A percentile compares a stretch with the other conserved stretches of the same genome.
phyloP scores from a whole-genome alignment of 2,888 invertebrate genomes.

The Diplazon laetatorius region DNA sequence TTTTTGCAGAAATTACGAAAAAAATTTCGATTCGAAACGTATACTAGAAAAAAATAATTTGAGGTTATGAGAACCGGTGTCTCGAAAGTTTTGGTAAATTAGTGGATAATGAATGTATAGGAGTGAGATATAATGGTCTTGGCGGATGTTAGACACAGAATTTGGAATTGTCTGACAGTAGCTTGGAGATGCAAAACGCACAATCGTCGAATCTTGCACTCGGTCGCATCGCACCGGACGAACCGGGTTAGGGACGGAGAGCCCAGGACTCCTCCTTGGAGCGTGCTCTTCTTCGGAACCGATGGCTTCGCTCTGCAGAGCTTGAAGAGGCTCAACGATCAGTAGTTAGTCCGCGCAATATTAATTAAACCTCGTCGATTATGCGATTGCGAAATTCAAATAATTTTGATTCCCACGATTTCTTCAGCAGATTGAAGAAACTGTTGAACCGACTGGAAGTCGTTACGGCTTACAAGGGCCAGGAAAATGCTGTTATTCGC shows the following conservation, averaged over 20 bases:
- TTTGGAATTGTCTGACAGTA: constrained; percentile 38
- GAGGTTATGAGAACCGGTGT: constrained; percentile 45
- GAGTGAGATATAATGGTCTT: constrained; percentile 43
- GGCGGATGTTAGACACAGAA: constrained; percentile 29
- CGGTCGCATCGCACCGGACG: not conserved
- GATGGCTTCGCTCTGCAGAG: constrained; percentile 92
- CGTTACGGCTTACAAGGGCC: constrained; percentile 87
- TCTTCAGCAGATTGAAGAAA: constrained; percentile 83
- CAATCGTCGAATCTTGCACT: constrained; percentile 10
- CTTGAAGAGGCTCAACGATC: constrained; percentile 87
- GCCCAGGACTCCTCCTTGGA: constrained; percentile 82
- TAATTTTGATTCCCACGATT: no score
- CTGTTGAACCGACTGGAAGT: constrained; percentile 86
- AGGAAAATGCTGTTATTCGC: constrained; percentile 86
- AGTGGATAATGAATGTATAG: constrained; percentile 31
- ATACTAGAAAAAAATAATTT: not conserved
- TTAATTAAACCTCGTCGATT: no score
- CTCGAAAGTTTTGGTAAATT: constrained; percentile 38
- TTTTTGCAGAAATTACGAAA: not conserved
- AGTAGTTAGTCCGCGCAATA: constrained; percentile 84
- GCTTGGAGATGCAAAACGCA: not conserved
- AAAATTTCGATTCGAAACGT: not conserved
- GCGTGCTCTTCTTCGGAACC: constrained; percentile 93
- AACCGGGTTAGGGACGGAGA: not conserved
- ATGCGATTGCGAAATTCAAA: no score